phyloP scores from a whole-genome alignment of 2,113 vertebrate genomes.

The Fulica atra region DNA sequence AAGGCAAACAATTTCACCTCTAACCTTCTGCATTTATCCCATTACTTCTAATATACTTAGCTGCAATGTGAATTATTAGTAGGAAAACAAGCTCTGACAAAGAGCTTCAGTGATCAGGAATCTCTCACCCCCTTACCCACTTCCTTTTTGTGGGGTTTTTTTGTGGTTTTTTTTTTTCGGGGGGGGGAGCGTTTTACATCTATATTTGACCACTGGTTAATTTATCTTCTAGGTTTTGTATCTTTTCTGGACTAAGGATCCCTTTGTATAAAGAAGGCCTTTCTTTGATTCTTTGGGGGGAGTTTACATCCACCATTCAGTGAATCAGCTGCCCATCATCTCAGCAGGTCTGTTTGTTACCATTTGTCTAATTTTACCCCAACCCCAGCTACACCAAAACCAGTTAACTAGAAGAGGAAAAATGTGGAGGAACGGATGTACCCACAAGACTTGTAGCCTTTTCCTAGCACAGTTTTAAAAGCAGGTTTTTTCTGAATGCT shows the following conservation, averaged over 20 bases:
- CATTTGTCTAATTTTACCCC: neutral
- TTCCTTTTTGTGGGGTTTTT: neutral
- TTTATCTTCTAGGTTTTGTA: neutral
- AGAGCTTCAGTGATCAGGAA: neutral
- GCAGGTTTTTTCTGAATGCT: neutral
- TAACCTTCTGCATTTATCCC: neutral
- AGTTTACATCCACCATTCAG: neutral
- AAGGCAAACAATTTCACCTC: neutral
- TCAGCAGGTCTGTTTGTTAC: neutral
- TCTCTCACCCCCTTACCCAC: neutral
- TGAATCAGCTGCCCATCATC: neutral
- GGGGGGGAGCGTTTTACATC: neutral
- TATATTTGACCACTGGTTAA: neutral
- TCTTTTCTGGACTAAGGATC: neutral
- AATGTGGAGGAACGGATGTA: neutral
- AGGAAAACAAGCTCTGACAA: neutral
- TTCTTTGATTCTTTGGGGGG: neutral
- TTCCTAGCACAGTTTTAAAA: neutral
- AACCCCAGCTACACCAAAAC: neutral
- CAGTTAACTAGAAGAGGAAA: neutral
- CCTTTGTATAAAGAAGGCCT: neutral
- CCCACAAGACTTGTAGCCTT: neutral
- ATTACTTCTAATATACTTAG: neutral
- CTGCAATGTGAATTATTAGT: neutral
- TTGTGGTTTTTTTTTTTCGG: no score